phyloP scores from a whole-genome alignment of 2,888 invertebrate species.

The Emmelina monodactyla region DNA sequence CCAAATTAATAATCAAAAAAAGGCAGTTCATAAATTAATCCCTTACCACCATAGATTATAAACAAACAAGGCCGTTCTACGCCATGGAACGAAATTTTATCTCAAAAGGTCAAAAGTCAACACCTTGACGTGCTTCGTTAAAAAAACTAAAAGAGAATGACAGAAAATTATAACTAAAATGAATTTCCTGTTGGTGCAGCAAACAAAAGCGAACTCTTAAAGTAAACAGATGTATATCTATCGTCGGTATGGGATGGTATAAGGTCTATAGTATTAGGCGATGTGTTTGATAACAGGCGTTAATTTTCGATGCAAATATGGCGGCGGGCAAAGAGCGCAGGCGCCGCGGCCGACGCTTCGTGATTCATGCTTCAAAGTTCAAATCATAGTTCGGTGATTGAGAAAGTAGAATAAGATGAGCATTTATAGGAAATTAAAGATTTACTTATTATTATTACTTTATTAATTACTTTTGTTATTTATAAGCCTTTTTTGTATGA shows the following conservation, averaged over 20 bases:
- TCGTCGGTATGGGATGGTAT: conserved; percentile 47
- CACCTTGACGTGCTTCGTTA: conserved; percentile 30
- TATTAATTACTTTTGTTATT: too few species aligned
- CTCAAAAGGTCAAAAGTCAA: conserved; percentile 37
- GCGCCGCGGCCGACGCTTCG: conserved; percentile 1
- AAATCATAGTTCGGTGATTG: too few species aligned
- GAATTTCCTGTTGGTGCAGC: conserved; percentile 58
- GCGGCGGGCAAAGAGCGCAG: conserved; percentile 12
- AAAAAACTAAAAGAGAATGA: conserved; percentile 36
- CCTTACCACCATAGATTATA: conserved; percentile 2
- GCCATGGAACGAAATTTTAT: too few species aligned
- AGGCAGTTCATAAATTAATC: neutral
- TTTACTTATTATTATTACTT: conserved; percentile 3
- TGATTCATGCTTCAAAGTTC: too few species aligned
- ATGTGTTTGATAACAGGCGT: conserved; percentile 56
- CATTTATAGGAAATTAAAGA: neutral
- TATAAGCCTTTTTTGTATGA: too few species aligned
- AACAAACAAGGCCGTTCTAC: too few species aligned
- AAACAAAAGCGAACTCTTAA: conserved; percentile 53
- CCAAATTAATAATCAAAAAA: too few species aligned
- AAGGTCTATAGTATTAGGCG: too few species aligned
- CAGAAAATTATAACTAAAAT: conserved; percentile 62
- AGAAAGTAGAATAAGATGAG: neutral
- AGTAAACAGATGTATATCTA: conserved; percentile 48
- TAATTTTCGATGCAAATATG: conserved; percentile 40